Percentiles rank a stretch among this genome's conserved stretches.
These are phyloP conservation scores for Leiothrix lutea DNA, from an alignment of 2,113 vertebrate genomes.

Conservation along the genomic window DNA sequence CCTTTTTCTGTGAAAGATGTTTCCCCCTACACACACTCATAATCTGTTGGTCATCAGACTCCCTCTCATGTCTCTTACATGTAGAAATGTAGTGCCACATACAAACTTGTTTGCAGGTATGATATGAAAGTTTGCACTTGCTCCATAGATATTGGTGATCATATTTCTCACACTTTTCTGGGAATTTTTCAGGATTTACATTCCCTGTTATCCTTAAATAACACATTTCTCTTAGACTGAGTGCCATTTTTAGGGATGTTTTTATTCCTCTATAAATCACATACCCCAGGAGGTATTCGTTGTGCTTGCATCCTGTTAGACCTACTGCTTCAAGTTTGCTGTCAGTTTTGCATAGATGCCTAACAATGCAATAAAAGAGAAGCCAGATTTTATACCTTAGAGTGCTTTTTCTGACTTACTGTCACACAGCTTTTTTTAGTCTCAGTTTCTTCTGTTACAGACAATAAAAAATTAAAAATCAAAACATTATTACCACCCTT, in stretches of 20 bases:
- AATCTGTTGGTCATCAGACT: neutral
- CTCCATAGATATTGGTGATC: neutral
- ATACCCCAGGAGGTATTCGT: neutral
- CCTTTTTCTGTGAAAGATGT: neutral
- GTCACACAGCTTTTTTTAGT: neutral
- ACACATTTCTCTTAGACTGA: neutral
- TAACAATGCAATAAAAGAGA: neutral
- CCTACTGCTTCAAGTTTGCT: neutral
- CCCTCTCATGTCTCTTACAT: neutral
- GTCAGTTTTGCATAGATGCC: neutral
- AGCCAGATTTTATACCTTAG: neutral
- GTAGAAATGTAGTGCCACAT: neutral
- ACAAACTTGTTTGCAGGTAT: neutral
- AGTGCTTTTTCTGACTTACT: neutral
- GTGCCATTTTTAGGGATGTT: neutral
- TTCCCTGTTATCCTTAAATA: neutral
- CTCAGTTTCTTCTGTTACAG: neutral
- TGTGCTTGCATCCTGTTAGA: neutral
- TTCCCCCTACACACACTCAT: neutral
- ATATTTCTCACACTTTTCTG: neutral
- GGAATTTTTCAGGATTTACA: neutral
- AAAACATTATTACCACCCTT: neutral
- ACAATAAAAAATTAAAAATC: neutral
- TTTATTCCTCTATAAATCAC: neutral
- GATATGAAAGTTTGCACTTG: neutral